These are phyloP conservation scores for Nyctibius bracteatus DNA, from an alignment of 2,113 vertebrate species.

Conservation along the genomic window DNA sequence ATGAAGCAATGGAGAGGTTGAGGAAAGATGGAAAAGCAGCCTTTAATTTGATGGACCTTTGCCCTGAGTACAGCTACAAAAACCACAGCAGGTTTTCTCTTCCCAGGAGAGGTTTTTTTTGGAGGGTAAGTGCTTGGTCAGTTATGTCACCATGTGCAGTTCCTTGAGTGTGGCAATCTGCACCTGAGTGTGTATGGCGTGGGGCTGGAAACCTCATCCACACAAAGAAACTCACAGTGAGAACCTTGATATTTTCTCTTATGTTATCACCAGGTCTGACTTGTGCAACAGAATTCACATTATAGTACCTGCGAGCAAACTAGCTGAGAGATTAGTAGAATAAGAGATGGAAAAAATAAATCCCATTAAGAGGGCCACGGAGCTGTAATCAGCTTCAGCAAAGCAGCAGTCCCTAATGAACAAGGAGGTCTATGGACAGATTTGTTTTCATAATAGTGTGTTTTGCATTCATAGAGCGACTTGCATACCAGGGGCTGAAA, in stretches of 20 bases:
- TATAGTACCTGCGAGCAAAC: background rate
- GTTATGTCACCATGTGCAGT: fast-evolving
- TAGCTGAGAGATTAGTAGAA: background rate
- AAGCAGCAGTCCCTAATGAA: background rate
- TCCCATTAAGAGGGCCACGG: background rate
- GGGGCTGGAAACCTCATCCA: background rate
- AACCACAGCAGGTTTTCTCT: background rate
- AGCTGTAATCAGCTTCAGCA: background rate
- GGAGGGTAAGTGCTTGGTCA: background rate
- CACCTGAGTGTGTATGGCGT: fast-evolving
- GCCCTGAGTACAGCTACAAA: background rate
- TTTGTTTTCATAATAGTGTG: background rate
- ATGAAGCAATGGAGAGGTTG: background rate
- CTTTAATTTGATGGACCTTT: background rate
- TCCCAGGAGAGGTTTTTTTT: background rate
- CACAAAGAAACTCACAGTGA: background rate
- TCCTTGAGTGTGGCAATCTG: background rate
- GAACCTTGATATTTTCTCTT: background rate
- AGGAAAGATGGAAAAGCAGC: background rate
- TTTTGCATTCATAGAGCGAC: background rate
- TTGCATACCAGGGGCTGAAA: background rate
- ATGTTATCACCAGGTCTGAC: background rate
- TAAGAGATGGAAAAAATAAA: background rate
- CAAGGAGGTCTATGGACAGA: background rate
- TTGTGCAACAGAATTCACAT: background rate